phyloP scores from a whole-genome alignment of 2,888 invertebrate genomes.

The Lycaena phlaeas region DNA sequence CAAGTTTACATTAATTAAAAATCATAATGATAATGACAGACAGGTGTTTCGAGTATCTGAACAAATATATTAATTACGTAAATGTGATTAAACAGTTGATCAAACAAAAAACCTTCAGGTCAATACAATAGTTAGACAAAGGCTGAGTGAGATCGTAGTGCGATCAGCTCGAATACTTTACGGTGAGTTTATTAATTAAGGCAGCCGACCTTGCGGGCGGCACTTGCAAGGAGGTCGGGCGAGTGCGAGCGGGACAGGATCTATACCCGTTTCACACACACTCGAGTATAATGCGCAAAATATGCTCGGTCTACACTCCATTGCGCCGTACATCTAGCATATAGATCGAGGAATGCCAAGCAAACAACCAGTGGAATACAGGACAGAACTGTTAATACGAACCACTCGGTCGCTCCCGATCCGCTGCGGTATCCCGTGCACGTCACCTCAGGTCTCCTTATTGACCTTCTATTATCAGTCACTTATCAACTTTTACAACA shows the following conservation, averaged over 20 bases:
- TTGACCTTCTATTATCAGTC: constrained; percentile 65
- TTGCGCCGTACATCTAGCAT: neutral
- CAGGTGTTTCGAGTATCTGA: too few species aligned
- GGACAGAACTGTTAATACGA: constrained; percentile 8
- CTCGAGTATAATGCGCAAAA: constrained; percentile 10
- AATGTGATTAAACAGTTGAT: constrained; percentile 19
- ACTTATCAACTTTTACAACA: constrained; percentile 9
- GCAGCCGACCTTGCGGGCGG: constrained; percentile 70
- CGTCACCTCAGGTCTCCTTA: constrained; percentile 44
- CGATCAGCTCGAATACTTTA: constrained; percentile 72
- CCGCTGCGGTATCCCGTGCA: neutral
- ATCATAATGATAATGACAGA: too few species aligned
- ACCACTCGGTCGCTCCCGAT: too few species aligned
- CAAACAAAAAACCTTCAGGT: constrained; percentile 50
- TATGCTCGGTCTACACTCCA: neutral
- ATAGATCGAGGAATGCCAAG: neutral
- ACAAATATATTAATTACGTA: constrained; percentile 10
- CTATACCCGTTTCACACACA: constrained; percentile 19
- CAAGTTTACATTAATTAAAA: too few species aligned
- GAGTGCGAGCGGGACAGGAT: constrained; percentile 41
- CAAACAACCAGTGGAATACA: constrained; percentile 1
- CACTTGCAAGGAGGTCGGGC: constrained; percentile 69
- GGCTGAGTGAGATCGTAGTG: constrained; percentile 63
- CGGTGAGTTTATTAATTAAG: constrained; percentile 73
- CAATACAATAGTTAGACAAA: constrained; percentile 71